Base-by-base conservation (phyloP, 2,888 invertebrate genomes). In the Diarsia dahlii region DNA sequence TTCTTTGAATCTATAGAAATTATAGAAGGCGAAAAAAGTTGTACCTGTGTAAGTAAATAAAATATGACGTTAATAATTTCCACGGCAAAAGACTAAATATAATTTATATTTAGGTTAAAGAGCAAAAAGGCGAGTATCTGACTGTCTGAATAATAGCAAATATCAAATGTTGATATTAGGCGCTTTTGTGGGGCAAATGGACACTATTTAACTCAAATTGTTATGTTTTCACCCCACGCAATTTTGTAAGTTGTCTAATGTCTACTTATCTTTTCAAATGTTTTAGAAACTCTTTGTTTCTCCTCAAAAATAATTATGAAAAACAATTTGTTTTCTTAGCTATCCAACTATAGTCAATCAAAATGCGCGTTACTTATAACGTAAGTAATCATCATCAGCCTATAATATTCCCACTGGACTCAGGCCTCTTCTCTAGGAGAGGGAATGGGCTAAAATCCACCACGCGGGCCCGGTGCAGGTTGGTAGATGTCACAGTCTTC, bases 151-250 rank as follows among this genome's bases (percentile, higher is more conserved):
- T 23, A 65, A 65, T 8, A 65, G 23, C 15, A 10, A 39, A 3
- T 54, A 54, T 18, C n/a, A 67, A 68, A 54, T 68, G 10, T n/a
- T n/a, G 10, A 12, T 18, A 54, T 54, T 69, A 28, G 28, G 69
- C 46, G 15, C 45, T 46, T 46, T 28, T 69, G 20, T 46, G 15
- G 5, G 1, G 20, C 15, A 46, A 62, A 69, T 60, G 20, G 20
- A 1, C 6, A 28, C 28, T 46, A 46, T 20, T 69, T 52, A n/a
- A 39, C 52, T 67, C 46, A 46, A 13, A 20, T 60, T 46, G 9
- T 69, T 60, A 45, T 28, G 28, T 28, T 18, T 60, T 34, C 15
- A 69, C 20, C 63, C 63, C 63, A 62, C 46, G n/a, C 46, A 15
- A 20, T 46, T 62, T 46, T 62, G 10, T 48, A 8, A 28, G 13